phyloP scores from a whole-genome alignment of 2,888 invertebrate genomes.

The Pseudanteris insignis region DNA sequence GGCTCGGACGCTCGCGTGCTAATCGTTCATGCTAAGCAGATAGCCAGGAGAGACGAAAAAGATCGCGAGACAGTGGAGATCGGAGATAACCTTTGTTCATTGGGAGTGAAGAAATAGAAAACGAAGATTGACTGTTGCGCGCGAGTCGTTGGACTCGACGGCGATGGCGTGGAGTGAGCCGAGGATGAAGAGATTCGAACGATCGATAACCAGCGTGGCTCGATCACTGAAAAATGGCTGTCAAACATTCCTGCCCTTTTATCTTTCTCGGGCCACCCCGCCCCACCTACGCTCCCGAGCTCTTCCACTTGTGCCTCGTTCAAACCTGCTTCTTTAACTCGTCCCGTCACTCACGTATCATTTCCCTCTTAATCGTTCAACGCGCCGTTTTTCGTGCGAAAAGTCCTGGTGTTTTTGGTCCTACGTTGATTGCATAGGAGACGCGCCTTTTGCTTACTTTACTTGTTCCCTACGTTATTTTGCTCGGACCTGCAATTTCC shows the following conservation, averaged over 20 bases:
- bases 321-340: constrained; percentile 34
- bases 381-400: constrained; percentile 34
- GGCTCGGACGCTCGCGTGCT: constrained; percentile 40
- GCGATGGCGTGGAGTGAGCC: constrained; percentile 44
- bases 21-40: constrained; percentile 47
- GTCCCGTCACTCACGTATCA: constrained; percentile 27
- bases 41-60: constrained; percentile 43
- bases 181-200: constrained; percentile 53
- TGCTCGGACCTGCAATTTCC: constrained; percentile 45
- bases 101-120: constrained; percentile 55
- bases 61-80: constrained; percentile 49
- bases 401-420: constrained; percentile 26
- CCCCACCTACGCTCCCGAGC: constrained; percentile 53
- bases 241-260: constrained; percentile 65
- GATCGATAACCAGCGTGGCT: constrained; percentile 62
- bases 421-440: constrained; percentile 41
- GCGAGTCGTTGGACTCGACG: constrained; percentile 51
- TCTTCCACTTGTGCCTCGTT: constrained; percentile 35
- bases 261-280: constrained; percentile 58
- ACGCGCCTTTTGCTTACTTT: constrained; percentile 38
- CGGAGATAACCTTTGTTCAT: constrained; percentile 57
- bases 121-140: constrained; percentile 54
- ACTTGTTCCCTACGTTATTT: constrained; percentile 24
- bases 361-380: constrained; percentile 34
- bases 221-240: constrained; percentile 66